Evolutionary conservation across 92 coral and sea anemone species (phyloP).

Genomic region (Phenganax marumi): DNA sequence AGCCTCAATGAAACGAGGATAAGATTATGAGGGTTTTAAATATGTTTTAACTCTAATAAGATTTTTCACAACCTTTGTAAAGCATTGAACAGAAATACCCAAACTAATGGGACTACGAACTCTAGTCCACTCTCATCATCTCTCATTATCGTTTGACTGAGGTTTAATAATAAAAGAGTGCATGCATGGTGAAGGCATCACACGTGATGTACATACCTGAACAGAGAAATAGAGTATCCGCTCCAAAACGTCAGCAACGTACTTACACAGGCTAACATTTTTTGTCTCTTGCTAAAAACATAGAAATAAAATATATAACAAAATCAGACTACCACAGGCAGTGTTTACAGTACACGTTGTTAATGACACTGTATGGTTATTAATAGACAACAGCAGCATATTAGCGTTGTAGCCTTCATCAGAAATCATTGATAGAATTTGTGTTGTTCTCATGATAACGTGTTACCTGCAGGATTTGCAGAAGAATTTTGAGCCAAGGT

Average conservation of each 20-base stretch:
- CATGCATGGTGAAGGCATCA: not conserved
- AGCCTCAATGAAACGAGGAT: no score
- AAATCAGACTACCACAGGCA: not conserved
- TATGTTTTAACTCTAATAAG: no score
- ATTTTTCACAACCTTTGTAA: no score
- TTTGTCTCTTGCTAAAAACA: conserved; percentile 17
- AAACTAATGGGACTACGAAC: not conserved
- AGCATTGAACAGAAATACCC: no score
- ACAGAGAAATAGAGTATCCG: conserved; percentile 54
- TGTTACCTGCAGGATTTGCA: conserved; percentile 75
- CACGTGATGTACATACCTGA: conserved; percentile 56
- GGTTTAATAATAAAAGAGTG: no score
- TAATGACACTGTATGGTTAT: not conserved
- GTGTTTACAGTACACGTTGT: not conserved
- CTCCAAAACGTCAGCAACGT: conserved; percentile 51
- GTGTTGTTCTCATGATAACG: no score
- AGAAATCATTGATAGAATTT: no score
- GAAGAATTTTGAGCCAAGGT: conserved; percentile 71
- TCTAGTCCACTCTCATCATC: not conserved
- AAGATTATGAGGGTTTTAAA: no score
- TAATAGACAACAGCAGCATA: not conserved
- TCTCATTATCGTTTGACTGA: not conserved
- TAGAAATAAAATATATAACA: not conserved
- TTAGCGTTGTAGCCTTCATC: no score
- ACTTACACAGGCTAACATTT: conserved; percentile 24